phyloP scores from a whole-genome alignment of 2,888 invertebrate species.

The Pristionchus entomophagus region DNA sequence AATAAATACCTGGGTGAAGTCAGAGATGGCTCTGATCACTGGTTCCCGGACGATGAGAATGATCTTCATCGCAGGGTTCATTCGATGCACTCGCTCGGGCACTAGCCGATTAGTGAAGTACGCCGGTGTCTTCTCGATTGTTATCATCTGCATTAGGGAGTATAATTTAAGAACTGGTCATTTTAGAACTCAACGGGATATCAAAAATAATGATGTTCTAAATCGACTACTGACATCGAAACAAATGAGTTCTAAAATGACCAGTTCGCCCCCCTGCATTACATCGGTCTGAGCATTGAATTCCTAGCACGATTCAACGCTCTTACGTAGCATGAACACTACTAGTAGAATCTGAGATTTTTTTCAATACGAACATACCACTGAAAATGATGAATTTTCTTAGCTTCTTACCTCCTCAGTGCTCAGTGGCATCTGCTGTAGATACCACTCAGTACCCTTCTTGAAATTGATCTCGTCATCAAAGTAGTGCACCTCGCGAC shows the following conservation, averaged over 20 bases:
- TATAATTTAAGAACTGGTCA: too few species aligned
- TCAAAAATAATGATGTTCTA: too few species aligned
- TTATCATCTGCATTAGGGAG: slow-evolving; percentile 47
- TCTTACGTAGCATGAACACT: too few species aligned
- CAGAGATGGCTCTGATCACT: slow-evolving; percentile 85
- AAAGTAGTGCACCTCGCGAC: slow-evolving; percentile 96
- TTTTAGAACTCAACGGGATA: too few species aligned
- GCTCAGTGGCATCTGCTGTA: slow-evolving; percentile 72
- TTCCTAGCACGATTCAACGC: too few species aligned
- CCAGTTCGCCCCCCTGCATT: too few species aligned
- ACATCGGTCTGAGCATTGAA: too few species aligned
- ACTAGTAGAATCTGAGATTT: too few species aligned
- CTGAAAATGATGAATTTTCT: background rate
- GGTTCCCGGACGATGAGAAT: slow-evolving; percentile 95
- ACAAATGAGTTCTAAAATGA: too few species aligned
- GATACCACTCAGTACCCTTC: slow-evolving; percentile 93
- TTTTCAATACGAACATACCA: too few species aligned
- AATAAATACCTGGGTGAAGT: slow-evolving; percentile 70
- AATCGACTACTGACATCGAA: too few species aligned
- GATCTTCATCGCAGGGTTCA: slow-evolving; percentile 93
- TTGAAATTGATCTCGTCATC: slow-evolving; percentile 88
- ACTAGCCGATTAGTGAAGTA: slow-evolving; percentile 97
- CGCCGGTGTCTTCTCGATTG: slow-evolving; percentile 92
- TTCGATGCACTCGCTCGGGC: slow-evolving; percentile 91
- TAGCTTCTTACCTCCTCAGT: slow-evolving; percentile 53